Conservation (phyloP, 2,888 invertebrate genomes). For the Apotomis turbidana region DNA sequence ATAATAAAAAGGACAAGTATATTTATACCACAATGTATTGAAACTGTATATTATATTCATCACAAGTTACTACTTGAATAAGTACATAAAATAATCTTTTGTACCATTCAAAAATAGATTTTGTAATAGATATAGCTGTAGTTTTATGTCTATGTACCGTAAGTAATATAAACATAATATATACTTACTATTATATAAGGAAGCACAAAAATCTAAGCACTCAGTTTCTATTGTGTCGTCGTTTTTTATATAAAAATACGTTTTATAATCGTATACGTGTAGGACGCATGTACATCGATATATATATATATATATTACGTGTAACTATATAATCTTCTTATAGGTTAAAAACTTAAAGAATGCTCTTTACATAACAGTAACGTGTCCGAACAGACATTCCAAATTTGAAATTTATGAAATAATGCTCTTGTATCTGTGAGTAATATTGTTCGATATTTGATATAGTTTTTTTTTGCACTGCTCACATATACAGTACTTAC, state of each 20-base stretch:
- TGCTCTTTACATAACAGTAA: too few relatives aligned
- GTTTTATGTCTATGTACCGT: conserved; percentile 55
- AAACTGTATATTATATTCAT: conserved; percentile 44
- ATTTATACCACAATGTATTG: conserved; percentile 42
- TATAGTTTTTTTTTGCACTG: too few relatives aligned
- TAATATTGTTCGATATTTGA: too few relatives aligned
- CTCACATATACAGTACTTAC: too few relatives aligned
- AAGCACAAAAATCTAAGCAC: conserved; percentile 75
- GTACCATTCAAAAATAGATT: conserved; percentile 68
- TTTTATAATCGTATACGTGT: conserved; percentile 68
- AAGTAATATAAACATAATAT: conserved; percentile 47
- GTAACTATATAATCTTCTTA: conserved; percentile 60
- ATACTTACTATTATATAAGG: conserved; percentile 46
- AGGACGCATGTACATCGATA: conserved; percentile 53
- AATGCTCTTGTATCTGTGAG: too few relatives aligned
- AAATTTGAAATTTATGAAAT: too few relatives aligned
- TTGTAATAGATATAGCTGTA: conserved; percentile 65
- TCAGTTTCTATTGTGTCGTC: conserved; percentile 67
- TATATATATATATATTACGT: conserved; percentile 52
- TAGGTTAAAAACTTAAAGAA: too few relatives aligned
- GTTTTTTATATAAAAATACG: conserved; percentile 56
- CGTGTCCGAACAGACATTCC: too few relatives aligned
- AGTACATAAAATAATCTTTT: conserved; percentile 59
- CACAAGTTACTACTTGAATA: conserved; percentile 38
- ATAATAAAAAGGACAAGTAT: conserved; percentile 41